phyloP scores from a whole-genome alignment of 2,888 invertebrate species.

The Pegoplata infirma region DNA sequence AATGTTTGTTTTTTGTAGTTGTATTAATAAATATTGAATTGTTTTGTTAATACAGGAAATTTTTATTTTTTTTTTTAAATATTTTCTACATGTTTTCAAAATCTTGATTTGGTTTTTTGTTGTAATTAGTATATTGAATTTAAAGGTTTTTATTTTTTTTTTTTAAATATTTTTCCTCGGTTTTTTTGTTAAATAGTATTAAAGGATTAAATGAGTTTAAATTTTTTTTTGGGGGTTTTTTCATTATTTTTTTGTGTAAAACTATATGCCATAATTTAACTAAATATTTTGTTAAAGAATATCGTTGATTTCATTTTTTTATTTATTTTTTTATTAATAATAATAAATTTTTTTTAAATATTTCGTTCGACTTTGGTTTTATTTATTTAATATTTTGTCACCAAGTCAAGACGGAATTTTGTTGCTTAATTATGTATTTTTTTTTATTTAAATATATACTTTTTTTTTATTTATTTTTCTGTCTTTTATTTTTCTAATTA shows the following conservation, averaged over 20 bases:
- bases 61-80: conserved; percentile 10
- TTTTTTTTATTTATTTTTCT: conserved; percentile 38
- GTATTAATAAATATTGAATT: conserved; percentile 47
- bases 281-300: conserved; percentile 44
- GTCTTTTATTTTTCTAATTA: conserved; percentile 35
- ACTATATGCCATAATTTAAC: conserved; percentile 50
- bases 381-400: conserved; percentile 57
- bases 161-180: conserved; percentile 32
- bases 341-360: conserved; percentile 47
- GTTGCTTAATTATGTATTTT: conserved; percentile 62
- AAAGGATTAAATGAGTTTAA: conserved; percentile 36
- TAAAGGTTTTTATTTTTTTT: conserved; percentile 32
- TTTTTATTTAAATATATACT: conserved; percentile 38
- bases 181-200: conserved; percentile 16
- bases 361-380: conserved; percentile 59
- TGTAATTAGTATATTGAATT: conserved; percentile 35
- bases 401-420: conserved; percentile 69
- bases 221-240: conserved; percentile 4
- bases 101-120: conserved; percentile 54
- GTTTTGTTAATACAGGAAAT: conserved; percentile 29
- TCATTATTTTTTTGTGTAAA: conserved; percentile 19
- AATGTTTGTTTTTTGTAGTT: conserved; percentile 19
- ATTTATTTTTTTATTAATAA: conserved; percentile 22
- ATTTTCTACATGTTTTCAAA: conserved; percentile 35
- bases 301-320: conserved; percentile 40